Percentiles rank a stretch among this genome's conserved stretches.
These are phyloP conservation scores for Centrocercus urophasianus DNA, from an alignment of 2,113 vertebrate genomes.

Conservation along the genomic window DNA sequence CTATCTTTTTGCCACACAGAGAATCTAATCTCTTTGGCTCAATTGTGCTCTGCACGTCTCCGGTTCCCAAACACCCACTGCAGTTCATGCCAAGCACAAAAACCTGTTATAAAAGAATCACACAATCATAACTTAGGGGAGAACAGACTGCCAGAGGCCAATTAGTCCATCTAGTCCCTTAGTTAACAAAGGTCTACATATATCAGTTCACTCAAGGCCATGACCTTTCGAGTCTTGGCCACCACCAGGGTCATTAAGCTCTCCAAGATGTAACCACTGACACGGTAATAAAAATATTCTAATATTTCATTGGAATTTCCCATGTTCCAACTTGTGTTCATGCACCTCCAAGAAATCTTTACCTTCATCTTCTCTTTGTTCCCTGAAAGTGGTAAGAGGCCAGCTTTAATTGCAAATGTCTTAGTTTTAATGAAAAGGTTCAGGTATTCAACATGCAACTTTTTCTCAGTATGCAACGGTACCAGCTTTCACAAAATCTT, in stretches of 20 bases:
- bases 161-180: not conserved
- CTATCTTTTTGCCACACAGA: slow-evolving; percentile 93
- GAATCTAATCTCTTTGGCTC: slow-evolving; percentile 90
- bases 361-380: not conserved
- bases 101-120: slow-evolving; percentile 82
- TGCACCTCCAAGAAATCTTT: not conserved
- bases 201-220: not conserved
- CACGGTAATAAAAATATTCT: not conserved
- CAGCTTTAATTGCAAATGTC: not conserved
- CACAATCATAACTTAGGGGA: not conserved
- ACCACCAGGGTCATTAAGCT: not conserved
- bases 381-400: not conserved
- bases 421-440: not conserved
- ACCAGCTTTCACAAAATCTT: not conserved
- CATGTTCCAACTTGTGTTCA: not conserved
- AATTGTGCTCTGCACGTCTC: slow-evolving; percentile 93
- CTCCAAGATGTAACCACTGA: not conserved
- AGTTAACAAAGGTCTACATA: not conserved
- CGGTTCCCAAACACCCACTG: slow-evolving; percentile 93
- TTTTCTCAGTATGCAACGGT: not conserved
- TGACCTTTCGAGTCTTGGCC: accelerated
- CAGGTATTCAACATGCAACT: not conserved
- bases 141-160: not conserved
- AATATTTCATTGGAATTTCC: not conserved
- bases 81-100: slow-evolving; percentile 97